Percentiles rank a stretch among this genome's conserved stretches.
Evolutionary conservation across 2,113 vertebrate species (phyloP).

Genomic region (Cranoglanis bouderius): DNA sequence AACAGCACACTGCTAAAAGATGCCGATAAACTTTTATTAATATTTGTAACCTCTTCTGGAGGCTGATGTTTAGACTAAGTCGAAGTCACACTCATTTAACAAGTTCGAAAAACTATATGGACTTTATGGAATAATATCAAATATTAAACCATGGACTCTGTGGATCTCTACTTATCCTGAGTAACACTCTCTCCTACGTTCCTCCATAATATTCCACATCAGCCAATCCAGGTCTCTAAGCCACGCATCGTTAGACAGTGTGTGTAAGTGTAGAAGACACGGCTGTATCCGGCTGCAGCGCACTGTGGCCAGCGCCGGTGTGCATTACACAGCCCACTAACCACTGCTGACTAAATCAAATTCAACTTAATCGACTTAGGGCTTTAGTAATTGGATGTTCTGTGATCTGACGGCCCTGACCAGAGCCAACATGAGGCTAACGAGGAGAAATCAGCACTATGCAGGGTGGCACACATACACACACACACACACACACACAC

Average conservation of each 20-base stretch:
- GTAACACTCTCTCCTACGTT: not conserved
- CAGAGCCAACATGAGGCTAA: conserved; percentile 18
- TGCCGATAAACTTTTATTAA: too few species aligned
- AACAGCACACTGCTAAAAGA: not conserved
- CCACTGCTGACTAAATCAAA: conserved; percentile 43
- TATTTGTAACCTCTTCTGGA: too few species aligned
- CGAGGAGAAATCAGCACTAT: conserved; percentile 11
- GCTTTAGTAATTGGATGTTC: conserved; percentile 42
- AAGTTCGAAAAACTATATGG: not conserved
- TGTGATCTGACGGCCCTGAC: conserved; percentile 31
- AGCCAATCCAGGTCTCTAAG: not conserved
- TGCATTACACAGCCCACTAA: conserved; percentile 35
- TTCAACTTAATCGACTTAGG: conserved; percentile 43
- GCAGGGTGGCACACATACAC: not conserved
- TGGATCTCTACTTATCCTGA: not conserved
- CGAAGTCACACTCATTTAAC: not conserved
- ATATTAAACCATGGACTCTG: not conserved
- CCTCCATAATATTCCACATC: not conserved
- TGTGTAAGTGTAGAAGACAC: conserved; percentile 31
- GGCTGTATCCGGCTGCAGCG: conserved; percentile 24
- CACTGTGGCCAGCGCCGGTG: conserved; percentile 12
- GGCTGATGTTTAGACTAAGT: too few species aligned
- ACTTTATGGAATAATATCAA: not conserved
- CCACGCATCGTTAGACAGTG: conserved; percentile 32
- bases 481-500: conserved; percentile 8